Conservation (phyloP, 2,888 invertebrate genomes). For the Chouioia cunea region DNA sequence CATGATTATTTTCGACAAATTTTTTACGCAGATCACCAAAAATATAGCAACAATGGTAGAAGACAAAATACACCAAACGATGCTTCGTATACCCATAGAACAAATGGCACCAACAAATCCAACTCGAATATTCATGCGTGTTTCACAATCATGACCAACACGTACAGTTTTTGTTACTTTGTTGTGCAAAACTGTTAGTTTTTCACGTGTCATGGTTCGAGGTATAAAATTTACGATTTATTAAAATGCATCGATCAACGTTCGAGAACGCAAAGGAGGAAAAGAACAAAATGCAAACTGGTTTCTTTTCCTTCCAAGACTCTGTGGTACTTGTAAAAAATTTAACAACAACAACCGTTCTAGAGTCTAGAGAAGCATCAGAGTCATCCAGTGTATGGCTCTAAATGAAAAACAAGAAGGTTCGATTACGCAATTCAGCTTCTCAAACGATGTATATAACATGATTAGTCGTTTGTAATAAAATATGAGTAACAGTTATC, state of each 20-base stretch:
- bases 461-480: slow-evolving; percentile 34
- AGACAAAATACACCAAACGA: not conserved
- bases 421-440: slow-evolving; percentile 19
- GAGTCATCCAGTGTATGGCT: slow-evolving; percentile 8
- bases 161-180: slow-evolving; percentile 15
- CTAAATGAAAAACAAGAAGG: slow-evolving; percentile 10
- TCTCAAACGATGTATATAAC: slow-evolving; percentile 16
- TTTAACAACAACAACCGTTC: slow-evolving; percentile 34
- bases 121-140: slow-evolving; percentile 16
- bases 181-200: slow-evolving; percentile 5
- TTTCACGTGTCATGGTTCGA: slow-evolving; percentile 29
- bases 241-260: slow-evolving; percentile 28
- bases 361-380: slow-evolving; percentile 3
- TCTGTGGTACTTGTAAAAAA: slow-evolving; percentile 24
- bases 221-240: slow-evolving; percentile 28
- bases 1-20: slow-evolving; percentile 15
- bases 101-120: slow-evolving; percentile 24
- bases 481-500: slow-evolving; percentile 37
- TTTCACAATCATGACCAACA: slow-evolving; percentile 3
- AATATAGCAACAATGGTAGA: slow-evolving; percentile 16
- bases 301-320: slow-evolving; percentile 21
- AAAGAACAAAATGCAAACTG: slow-evolving; percentile 16
- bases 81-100: slow-evolving; percentile 1
- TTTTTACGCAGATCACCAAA: slow-evolving; percentile 16
- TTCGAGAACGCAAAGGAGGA: slow-evolving; percentile 38